Evolutionary conservation across 1,140 invertebrate species (phyloP).

Genomic region (Daktulosphaira vitifoliae): DNA sequence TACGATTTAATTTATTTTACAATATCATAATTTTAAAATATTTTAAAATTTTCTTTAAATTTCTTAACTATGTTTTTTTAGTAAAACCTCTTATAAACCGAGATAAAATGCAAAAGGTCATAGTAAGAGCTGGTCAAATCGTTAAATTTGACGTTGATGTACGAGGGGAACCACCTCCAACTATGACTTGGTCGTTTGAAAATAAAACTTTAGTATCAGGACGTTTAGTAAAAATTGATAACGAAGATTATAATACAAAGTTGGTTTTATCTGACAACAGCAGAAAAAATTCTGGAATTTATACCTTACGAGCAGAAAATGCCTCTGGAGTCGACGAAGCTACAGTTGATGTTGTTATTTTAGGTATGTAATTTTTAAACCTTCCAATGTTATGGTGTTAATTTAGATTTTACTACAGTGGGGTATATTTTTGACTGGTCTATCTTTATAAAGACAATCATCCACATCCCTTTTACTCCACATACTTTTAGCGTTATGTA

Average conservation of each 20-base stretch:
- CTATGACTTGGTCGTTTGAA: slow-evolving; percentile 76
- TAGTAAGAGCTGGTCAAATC: slow-evolving; percentile 79
- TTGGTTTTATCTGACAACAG: slow-evolving; percentile 69
- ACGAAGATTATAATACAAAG: slow-evolving; percentile 89
- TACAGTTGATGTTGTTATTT: slow-evolving; percentile 84
- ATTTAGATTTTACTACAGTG: too few species aligned
- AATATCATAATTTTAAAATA: too few species aligned
- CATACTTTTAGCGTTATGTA: too few species aligned
- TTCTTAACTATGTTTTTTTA: slow-evolving; percentile 42
- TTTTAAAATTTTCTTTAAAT: background rate
- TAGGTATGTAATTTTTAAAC: slow-evolving; percentile 51
- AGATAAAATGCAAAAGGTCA: slow-evolving; percentile 80
- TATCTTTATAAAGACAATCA: too few species aligned
- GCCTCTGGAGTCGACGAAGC: slow-evolving; percentile 87
- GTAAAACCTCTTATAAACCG: slow-evolving; percentile 86
- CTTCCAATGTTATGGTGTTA: too few species aligned
- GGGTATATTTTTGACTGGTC: too few species aligned
- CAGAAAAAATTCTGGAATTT: slow-evolving; percentile 78
- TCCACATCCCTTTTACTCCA: too few species aligned
- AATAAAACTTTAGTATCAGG: slow-evolving; percentile 54
- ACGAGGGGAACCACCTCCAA: slow-evolving; percentile 90
- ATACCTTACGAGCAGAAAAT: slow-evolving; percentile 86
- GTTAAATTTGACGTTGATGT: slow-evolving; percentile 90
- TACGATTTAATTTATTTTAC: too few species aligned
- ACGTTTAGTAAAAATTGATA: slow-evolving; percentile 65